phyloP scores from a whole-genome alignment of 1,140 invertebrate species.

The Ganaspis sp. region DNA sequence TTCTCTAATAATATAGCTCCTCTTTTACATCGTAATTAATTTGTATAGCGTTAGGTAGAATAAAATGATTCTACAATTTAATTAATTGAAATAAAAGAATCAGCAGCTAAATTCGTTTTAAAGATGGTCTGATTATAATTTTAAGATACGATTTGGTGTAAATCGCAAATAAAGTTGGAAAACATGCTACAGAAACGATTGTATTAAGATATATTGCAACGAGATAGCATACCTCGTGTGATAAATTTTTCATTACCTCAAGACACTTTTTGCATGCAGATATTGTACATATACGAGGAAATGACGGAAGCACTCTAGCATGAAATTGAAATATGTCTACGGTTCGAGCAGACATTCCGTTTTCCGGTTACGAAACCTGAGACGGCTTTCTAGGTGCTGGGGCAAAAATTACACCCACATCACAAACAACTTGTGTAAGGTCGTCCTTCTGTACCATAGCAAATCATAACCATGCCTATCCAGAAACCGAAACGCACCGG shows the following conservation, averaged over 20 bases:
- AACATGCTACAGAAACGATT: neutral
- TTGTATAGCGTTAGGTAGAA: too few species aligned
- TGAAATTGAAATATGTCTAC: conserved; percentile 65
- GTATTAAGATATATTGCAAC: conserved; percentile 6
- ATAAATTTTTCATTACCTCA: conserved; percentile 64
- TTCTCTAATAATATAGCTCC: too few species aligned
- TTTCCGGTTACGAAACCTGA: conserved; percentile 38
- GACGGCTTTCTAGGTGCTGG: neutral
- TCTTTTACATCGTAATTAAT: too few species aligned
- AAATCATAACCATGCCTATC: neutral
- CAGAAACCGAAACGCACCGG: neutral
- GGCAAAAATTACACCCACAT: conserved; percentile 48
- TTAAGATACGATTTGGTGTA: neutral
- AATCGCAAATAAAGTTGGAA: neutral
- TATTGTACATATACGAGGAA: conserved; percentile 42
- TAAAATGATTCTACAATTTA: too few species aligned
- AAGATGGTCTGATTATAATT: too few species aligned
- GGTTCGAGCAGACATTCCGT: conserved; percentile 55
- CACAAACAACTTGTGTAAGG: conserved; percentile 6
- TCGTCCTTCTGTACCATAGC: neutral
- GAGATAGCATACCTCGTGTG: conserved; percentile 23
- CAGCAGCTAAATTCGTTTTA: too few species aligned
- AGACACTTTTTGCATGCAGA: conserved; percentile 55
- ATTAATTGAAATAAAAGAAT: too few species aligned
- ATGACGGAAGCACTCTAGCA: conserved; percentile 57